Evolutionary conservation across 2,888 invertebrate species (phyloP).

Genomic region (Lithophane leautieri): DNA sequence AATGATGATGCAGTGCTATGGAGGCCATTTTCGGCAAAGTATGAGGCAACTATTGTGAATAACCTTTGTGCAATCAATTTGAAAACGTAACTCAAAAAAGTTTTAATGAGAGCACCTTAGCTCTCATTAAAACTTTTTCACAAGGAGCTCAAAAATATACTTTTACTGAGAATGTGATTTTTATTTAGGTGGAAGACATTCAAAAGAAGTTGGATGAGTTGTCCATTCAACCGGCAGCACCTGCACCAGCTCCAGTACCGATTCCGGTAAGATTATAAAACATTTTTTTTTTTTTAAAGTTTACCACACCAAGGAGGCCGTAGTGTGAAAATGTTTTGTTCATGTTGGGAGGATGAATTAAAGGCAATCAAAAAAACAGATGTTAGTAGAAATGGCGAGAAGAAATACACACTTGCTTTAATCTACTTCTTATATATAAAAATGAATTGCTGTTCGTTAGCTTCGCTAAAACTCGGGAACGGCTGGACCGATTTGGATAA

Average conservation of each 20-base stretch:
- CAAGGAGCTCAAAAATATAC: not conserved
- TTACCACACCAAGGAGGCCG: not conserved
- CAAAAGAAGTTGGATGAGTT: conserved; percentile 84
- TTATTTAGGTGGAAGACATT: conserved; percentile 82
- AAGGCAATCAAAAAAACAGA: not conserved
- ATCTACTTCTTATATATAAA: no score
- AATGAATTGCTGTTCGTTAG: no score
- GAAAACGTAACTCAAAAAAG: no score
- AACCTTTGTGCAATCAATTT: not conserved
- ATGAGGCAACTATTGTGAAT: not conserved
- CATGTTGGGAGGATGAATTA: not conserved
- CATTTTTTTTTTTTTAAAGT: no score
- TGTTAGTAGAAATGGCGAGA: not conserved
- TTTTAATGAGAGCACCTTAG: no score
- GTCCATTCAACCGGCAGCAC: conserved; percentile 66
- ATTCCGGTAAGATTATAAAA: conserved; percentile 79
- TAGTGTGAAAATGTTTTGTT: not conserved
- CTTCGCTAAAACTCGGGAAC: no score
- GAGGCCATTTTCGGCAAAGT: no score
- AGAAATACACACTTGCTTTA: not conserved
- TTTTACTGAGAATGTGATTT: not conserved
- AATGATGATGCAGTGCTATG: no score
- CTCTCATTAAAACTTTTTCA: not conserved
- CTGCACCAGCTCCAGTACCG: conserved; percentile 70
- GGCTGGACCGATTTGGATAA: no score